phyloP scores from a whole-genome alignment of 2,888 invertebrate species.

The Cantharis rustica region DNA sequence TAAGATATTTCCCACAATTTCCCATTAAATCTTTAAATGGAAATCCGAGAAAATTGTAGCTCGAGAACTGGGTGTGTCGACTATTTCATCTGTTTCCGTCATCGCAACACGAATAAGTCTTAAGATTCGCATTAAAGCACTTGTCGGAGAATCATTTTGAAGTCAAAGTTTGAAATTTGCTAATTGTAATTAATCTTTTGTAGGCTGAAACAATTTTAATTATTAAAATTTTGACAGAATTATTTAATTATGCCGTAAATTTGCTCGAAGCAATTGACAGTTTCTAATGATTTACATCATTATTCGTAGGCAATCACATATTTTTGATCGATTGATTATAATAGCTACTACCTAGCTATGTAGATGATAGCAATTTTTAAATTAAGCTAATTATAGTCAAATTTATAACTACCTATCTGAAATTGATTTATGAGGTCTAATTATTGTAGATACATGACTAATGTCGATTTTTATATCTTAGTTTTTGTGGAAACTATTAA shows the following conservation, averaged over 20 bases:
- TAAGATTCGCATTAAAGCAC: slow-evolving; percentile 38
- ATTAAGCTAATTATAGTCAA: neutral
- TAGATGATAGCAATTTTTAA: neutral
- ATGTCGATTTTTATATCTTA: neutral
- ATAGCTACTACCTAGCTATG: neutral
- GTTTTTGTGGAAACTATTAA: neutral
- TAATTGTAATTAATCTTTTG: slow-evolving; percentile 36
- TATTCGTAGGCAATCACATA: no score
- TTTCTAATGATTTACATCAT: neutral
- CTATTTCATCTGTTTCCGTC: slow-evolving; percentile 38
- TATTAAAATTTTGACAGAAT: neutral
- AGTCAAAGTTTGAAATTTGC: slow-evolving; percentile 35
- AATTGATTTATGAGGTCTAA: neutral
- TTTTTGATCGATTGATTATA: neutral
- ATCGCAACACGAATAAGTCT: slow-evolving; percentile 35
- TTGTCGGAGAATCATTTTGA: slow-evolving; percentile 36
- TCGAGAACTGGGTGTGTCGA: slow-evolving; percentile 15
- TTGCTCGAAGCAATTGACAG: neutral
- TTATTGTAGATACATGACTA: neutral
- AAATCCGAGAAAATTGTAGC: slow-evolving; percentile 15
- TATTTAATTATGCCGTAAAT: neutral
- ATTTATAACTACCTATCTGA: neutral
- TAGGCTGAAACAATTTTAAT: slow-evolving; percentile 13
- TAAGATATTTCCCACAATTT: slow-evolving; percentile 12
- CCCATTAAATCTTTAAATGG: slow-evolving; percentile 17